These are phyloP conservation scores for Emmelina monodactyla DNA, from an alignment of 2,888 invertebrate genomes.

Conservation along the genomic window DNA sequence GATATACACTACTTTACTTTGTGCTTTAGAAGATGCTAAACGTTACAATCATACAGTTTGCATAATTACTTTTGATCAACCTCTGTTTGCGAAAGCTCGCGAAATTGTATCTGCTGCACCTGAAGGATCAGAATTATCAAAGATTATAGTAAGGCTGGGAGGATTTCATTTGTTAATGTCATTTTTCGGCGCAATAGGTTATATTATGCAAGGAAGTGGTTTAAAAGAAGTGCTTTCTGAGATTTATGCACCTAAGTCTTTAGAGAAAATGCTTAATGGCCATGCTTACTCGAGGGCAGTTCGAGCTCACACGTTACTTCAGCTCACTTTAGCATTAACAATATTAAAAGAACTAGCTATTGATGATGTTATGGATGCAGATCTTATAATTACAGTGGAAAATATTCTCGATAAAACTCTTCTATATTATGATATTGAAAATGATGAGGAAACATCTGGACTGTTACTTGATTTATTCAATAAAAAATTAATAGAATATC, in stretches of 20 bases:
- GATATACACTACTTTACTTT: neutral
- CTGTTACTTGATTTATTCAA: neutral
- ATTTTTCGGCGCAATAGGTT: slow-evolving; percentile 25
- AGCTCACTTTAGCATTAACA: slow-evolving; percentile 26
- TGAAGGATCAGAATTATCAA: too few relatives aligned
- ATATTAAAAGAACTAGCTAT: slow-evolving; percentile 23
- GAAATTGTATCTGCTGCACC: too few relatives aligned
- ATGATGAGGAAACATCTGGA: neutral
- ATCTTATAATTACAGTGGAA: neutral
- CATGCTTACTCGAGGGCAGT: slow-evolving; percentile 25
- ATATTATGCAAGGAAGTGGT: slow-evolving; percentile 28
- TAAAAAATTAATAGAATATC: slow-evolving; percentile 7
- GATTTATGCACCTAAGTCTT: slow-evolving; percentile 22
- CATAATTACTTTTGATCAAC: slow-evolving; percentile 27
- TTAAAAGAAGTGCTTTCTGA: slow-evolving; percentile 15
- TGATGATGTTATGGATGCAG: slow-evolving; percentile 1
- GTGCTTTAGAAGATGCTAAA: neutral
- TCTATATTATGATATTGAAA: slow-evolving; percentile 9
- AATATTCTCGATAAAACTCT: slow-evolving; percentile 1
- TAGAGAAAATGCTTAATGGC: slow-evolving; percentile 26
- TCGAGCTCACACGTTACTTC: too few relatives aligned
- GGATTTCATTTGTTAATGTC: slow-evolving; percentile 29
- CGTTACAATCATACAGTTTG: slow-evolving; percentile 4
- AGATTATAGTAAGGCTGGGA: too few relatives aligned
- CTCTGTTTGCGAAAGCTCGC: slow-evolving; percentile 24